phyloP scores from a whole-genome alignment of 2,797 vertebrate species.

The Erithacus rubecula region DNA sequence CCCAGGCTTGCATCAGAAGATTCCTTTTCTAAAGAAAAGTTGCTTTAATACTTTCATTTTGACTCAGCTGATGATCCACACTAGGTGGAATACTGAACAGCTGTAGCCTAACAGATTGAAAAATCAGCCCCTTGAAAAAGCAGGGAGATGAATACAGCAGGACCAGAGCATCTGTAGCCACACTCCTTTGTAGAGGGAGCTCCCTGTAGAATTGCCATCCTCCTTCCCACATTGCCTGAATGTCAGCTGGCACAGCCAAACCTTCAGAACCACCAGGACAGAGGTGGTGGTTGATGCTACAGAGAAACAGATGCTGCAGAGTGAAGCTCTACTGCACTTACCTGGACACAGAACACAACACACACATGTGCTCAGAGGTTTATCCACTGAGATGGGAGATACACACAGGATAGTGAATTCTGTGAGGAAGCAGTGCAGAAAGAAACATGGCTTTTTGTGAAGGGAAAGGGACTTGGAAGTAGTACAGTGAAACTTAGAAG shows the following conservation, averaged over 20 bases:
- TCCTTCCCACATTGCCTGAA: background rate
- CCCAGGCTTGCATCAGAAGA: background rate
- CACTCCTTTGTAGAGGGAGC: background rate
- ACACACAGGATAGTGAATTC: rapidly evolving
- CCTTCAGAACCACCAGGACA: background rate
- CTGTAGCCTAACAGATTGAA: background rate
- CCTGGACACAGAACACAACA: background rate
- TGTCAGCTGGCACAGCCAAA: background rate
- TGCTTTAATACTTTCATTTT: background rate
- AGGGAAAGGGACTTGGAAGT: background rate
- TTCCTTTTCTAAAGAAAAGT: background rate
- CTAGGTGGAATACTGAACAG: background rate
- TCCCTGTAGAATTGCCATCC: background rate
- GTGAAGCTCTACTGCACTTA: background rate
- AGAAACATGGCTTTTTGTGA: background rate
- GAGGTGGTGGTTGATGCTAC: background rate
- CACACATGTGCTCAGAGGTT: background rate
- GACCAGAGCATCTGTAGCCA: background rate
- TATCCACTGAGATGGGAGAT: background rate
- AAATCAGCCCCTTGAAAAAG: background rate
- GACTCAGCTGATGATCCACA: background rate
- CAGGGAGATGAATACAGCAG: background rate
- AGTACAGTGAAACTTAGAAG: background rate
- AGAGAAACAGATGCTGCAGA: background rate
- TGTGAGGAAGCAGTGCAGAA: background rate